A percentile compares a stretch with the other conserved stretches of the same genome.
These are phyloP conservation scores for Ataeniobius toweri DNA, from an alignment of 2,797 vertebrate species.

Conservation along the genomic window DNA sequence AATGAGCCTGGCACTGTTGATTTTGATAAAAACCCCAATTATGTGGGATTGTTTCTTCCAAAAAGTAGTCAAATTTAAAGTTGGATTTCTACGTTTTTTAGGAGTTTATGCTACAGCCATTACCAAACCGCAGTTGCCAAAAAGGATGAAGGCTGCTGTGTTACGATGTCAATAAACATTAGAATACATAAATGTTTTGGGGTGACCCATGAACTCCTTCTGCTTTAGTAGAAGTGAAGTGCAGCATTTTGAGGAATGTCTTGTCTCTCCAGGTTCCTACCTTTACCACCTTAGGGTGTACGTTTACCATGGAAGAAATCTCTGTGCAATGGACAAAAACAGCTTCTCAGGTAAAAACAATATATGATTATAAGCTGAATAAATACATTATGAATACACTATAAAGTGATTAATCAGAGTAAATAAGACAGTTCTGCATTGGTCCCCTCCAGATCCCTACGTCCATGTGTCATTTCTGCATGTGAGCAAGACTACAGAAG, in stretches of 20 bases:
- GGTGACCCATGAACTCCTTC: not conserved
- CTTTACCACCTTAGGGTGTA: constrained; percentile 95
- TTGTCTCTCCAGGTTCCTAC: constrained; percentile 78
- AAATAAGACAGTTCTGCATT: not conserved
- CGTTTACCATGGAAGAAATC: constrained; percentile 91
- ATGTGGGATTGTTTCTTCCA: too few species aligned
- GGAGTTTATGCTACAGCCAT: not conserved
- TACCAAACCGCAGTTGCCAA: not conserved
- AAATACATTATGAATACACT: not conserved
- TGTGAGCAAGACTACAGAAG: constrained; percentile 95
- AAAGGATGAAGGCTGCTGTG: not conserved
- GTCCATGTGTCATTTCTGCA: constrained; percentile 95
- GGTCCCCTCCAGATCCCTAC: constrained; percentile 87
- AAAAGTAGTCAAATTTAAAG: too few species aligned
- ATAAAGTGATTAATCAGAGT: not conserved
- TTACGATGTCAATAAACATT: not conserved
- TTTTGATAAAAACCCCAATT: too few species aligned
- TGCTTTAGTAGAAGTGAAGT: not conserved
- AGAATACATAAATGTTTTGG: not conserved
- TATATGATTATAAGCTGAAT: not conserved
- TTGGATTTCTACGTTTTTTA: too few species aligned
- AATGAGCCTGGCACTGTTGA: too few species aligned
- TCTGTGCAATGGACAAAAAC: constrained; percentile 95
- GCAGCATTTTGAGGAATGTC: constrained; percentile 7
- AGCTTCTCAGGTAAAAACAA: constrained; percentile 92